Conservation (phyloP, 37 sponge, comb jelly and placozoan species). For the Chondrilla cf. caribensis region DNA sequence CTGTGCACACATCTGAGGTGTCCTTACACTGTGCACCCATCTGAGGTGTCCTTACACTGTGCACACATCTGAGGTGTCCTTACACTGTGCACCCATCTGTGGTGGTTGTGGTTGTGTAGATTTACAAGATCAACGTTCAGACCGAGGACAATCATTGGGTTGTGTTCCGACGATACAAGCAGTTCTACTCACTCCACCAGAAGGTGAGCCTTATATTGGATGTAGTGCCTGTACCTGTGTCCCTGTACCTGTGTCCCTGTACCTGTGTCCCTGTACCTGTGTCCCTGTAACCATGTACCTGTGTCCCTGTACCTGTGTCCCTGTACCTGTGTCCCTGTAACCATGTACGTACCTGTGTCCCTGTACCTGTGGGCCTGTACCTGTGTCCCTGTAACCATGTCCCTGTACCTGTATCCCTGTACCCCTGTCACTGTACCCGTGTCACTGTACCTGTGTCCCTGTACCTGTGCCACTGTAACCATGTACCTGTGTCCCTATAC, state of each 20-base stretch:
- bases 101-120: slow-evolving; percentile 37
- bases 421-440: too few species aligned
- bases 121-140: slow-evolving; percentile 82
- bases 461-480: neutral
- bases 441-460: neutral
- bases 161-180: slow-evolving; percentile 80
- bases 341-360: too few species aligned
- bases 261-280: neutral
- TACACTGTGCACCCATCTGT: neutral
- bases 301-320: neutral
- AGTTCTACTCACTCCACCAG: slow-evolving; percentile 80
- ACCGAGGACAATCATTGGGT: slow-evolving; percentile 87
- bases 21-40: too few species aligned
- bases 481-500: too few species aligned
- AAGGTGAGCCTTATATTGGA: slow-evolving; percentile 46
- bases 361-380: neutral
- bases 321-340: neutral
- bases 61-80: too few species aligned
- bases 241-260: neutral
- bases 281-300: too few species aligned
- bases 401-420: too few species aligned
- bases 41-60: too few species aligned
- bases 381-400: too few species aligned
- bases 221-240: neutral
- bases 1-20: neutral